Percentiles rank a stretch among this genome's conserved stretches.
Conservation (phyloP, 2,113 vertebrate species). For the Shinisaurus crocodilurus region DNA sequence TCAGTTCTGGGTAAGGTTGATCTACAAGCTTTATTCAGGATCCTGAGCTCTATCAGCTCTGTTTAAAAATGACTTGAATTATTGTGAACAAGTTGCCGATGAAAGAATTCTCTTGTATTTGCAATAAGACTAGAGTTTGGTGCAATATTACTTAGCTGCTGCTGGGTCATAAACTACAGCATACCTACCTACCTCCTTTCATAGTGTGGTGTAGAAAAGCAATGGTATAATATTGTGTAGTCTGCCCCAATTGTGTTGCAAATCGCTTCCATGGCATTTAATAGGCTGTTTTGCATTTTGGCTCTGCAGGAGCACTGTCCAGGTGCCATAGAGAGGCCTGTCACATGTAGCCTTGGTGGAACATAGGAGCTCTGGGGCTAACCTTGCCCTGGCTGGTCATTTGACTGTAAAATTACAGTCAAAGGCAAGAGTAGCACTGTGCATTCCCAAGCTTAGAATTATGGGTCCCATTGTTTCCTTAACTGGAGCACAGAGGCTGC, state of each 20-base stretch:
- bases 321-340: no score
- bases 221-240: no score
- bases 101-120: not conserved
- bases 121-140: constrained; percentile 60
- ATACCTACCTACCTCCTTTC: not conserved
- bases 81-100: not conserved
- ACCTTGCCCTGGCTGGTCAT: accelerated
- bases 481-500: not conserved
- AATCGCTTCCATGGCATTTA: not conserved
- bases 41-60: not conserved
- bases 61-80: not conserved
- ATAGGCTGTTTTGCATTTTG: not conserved
- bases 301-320: no score
- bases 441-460: not conserved
- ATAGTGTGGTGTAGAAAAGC: no score
- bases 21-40: not conserved
- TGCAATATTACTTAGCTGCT: not conserved
- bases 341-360: no score
- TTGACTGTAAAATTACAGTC: not conserved
- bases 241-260: no score
- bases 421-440: not conserved
- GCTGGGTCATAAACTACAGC: not conserved
- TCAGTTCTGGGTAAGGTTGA: not conserved
- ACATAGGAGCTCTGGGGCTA: not conserved
- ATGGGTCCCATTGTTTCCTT: not conserved